Evolutionary conservation across 2,113 vertebrate genomes (phyloP).

Genomic region (Aleadryas rufinucha): DNA sequence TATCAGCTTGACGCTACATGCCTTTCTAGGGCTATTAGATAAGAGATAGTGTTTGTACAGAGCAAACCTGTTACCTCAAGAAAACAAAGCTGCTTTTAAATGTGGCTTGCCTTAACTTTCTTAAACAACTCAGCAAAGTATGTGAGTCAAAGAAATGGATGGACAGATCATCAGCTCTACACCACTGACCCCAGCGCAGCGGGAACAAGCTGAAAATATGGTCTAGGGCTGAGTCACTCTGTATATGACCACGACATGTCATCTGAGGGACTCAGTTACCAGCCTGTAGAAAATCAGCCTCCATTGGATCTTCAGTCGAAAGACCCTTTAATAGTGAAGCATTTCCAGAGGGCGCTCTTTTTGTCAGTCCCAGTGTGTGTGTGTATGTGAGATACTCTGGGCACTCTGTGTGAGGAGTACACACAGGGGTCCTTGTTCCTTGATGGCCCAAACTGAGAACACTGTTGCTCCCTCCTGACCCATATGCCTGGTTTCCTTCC

Average conservation of each 20-base stretch:
- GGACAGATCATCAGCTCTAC: not conserved
- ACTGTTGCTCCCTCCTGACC: not conserved
- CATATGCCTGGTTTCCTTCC: not conserved
- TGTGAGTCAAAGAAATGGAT: not conserved
- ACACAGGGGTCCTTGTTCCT: not conserved
- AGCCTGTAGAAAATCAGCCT: not conserved
- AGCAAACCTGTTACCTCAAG: slow-evolving; percentile 61
- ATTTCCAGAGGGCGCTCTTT: not conserved
- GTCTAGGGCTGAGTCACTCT: not conserved
- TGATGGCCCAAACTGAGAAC: not conserved
- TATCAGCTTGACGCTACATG: slow-evolving; percentile 65
- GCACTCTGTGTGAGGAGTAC: not conserved
- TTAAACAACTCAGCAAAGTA: not conserved
- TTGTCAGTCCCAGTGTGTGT: too few species aligned
- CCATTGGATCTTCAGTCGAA: not conserved
- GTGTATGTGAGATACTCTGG: not conserved
- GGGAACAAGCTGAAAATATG: not conserved
- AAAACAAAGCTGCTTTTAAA: slow-evolving; percentile 51
- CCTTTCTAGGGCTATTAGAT: slow-evolving; percentile 66
- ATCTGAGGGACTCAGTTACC: not conserved
- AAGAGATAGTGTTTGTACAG: slow-evolving; percentile 56
- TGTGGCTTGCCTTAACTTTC: slow-evolving; percentile 7
- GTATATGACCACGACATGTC: not conserved
- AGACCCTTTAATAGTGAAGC: not conserved
- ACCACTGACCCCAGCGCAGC: not conserved